Percentiles rank a stretch among this genome's conserved stretches.
phyloP scores from a whole-genome alignment of 2,113 vertebrate species.

The Myiozetetes cayanensis region DNA sequence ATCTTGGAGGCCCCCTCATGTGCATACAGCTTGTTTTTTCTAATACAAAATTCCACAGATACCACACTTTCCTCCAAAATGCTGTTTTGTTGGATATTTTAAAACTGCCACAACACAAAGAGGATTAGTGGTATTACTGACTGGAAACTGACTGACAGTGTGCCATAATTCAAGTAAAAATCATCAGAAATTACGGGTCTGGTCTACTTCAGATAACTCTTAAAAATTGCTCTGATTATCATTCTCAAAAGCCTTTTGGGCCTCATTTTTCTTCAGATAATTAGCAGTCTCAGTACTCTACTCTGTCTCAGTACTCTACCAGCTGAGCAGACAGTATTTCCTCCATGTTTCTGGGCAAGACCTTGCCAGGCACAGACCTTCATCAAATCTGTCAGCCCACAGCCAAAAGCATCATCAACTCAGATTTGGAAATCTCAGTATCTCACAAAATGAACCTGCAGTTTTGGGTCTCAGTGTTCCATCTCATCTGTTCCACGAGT shows the following conservation, averaged over 20 bases:
- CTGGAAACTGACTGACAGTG: background rate
- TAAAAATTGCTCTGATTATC: background rate
- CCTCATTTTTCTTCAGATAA: background rate
- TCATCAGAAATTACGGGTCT: background rate
- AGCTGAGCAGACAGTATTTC: background rate
- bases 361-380: background rate
- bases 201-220: background rate
- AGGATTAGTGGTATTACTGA: background rate
- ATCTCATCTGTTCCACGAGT: background rate
- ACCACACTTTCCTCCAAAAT: background rate
- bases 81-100: background rate
- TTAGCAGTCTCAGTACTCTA: background rate
- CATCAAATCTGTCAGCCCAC: background rate
- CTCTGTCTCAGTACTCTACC: background rate
- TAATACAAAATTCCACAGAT: background rate
- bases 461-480: background rate
- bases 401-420: background rate
- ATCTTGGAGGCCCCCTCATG: background rate
- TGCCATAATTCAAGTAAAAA: background rate
- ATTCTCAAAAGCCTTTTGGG: background rate
- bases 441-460: background rate
- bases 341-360: background rate
- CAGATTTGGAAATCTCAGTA: background rate
- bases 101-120: background rate
- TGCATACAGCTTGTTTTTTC: background rate